A percentile compares a stretch with the other conserved stretches of the same genome.
Evolutionary conservation across 2,113 vertebrate genomes (phyloP).

Genomic region (Emberiza fucata): DNA sequence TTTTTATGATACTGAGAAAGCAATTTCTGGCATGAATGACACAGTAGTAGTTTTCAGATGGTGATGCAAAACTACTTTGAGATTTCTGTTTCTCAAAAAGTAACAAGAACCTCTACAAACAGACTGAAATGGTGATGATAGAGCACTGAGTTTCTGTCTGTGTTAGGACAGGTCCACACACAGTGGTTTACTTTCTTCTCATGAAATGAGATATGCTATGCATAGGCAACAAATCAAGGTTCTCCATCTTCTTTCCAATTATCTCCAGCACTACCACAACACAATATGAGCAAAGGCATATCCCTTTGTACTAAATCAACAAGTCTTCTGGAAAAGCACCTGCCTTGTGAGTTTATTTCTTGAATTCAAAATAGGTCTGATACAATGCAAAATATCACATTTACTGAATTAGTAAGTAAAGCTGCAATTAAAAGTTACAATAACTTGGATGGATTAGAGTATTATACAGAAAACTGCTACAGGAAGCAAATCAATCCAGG

Average conservation of each 20-base stretch:
- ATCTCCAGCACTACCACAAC: neutral
- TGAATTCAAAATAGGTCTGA: neutral
- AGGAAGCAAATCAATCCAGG: neutral
- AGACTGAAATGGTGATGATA: neutral
- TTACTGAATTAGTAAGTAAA: conserved; percentile 22
- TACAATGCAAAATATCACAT: neutral
- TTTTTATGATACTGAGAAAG: neutral
- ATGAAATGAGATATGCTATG: neutral
- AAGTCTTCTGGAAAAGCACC: neutral
- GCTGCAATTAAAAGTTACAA: conserved; percentile 36
- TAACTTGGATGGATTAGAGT: conserved; percentile 14
- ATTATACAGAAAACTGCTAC: neutral
- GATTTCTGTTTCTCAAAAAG: neutral
- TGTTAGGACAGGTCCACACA: neutral
- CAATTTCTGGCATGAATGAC: neutral
- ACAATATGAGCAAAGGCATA: neutral
- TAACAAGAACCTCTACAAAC: neutral
- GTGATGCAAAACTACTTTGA: neutral
- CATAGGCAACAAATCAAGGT: neutral
- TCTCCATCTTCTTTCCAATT: neutral
- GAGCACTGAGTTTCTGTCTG: neutral
- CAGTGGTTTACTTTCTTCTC: neutral
- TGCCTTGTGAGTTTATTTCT: neutral
- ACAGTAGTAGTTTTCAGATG: neutral
- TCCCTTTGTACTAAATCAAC: neutral